Evolutionary conservation across 2,113 vertebrate species (phyloP).

Genomic region (Melanotaenia duboulayi): DNA sequence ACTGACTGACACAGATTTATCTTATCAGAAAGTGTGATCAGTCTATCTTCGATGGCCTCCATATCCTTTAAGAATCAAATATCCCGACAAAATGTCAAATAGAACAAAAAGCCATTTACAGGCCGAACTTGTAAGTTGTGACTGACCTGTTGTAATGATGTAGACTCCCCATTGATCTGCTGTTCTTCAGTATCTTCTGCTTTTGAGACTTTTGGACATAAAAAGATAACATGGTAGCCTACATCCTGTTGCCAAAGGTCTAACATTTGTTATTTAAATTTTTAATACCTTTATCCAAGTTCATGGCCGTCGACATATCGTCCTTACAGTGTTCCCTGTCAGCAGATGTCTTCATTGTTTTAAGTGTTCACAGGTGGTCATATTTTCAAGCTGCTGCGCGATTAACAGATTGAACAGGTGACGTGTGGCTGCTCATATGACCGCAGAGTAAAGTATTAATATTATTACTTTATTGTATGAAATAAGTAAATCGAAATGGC

Average conservation of each 20-base stretch:
- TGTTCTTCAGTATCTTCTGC: neutral
- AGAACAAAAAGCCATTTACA: accelerated
- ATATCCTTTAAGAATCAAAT: conserved; percentile 1
- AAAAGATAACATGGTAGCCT: neutral
- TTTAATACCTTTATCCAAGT: conserved; percentile 31
- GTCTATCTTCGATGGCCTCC: conserved; percentile 26
- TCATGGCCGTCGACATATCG: conserved; percentile 27
- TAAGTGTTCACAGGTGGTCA: conserved; percentile 41
- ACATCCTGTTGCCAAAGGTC: too few species aligned
- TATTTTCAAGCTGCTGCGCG: neutral
- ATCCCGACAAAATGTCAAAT: too few species aligned
- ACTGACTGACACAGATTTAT: conserved; percentile 57
- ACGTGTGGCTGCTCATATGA: neutral
- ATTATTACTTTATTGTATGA: too few species aligned
- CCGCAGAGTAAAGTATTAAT: too few species aligned
- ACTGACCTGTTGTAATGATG: conserved; percentile 33
- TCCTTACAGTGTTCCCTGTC: neutral
- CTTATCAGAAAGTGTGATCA: conserved; percentile 47
- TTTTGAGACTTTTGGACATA: conserved; percentile 22
- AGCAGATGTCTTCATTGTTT: neutral
- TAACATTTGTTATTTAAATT: too few species aligned
- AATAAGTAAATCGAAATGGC: too few species aligned
- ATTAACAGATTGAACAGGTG: neutral
- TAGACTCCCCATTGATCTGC: neutral
- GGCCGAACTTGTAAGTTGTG: neutral